Conservation (phyloP, 1,140 invertebrate species). For the Aphaenogaster floridana region DNA sequence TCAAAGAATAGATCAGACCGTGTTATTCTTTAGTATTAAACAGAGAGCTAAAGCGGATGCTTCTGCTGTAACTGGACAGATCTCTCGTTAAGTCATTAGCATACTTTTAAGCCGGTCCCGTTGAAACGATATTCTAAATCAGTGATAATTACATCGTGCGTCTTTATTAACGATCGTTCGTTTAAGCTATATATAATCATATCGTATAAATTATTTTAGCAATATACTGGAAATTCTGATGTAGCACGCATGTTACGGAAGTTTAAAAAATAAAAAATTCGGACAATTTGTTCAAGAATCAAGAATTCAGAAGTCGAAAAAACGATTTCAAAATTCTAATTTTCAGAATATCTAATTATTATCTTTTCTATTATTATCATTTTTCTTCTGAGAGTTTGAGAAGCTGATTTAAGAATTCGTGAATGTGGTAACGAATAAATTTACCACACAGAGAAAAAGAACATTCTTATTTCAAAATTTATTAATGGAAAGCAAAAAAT, state of each 20-base stretch:
- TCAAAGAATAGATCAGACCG: background rate
- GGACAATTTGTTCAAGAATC: background rate
- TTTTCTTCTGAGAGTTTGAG: background rate
- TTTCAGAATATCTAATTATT: background rate
- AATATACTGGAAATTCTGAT: background rate
- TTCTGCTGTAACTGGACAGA: constrained; percentile 8
- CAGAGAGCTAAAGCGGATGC: background rate
- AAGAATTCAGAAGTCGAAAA: background rate
- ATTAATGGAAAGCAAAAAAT: no score
- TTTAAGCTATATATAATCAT: background rate
- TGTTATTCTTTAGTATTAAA: constrained; percentile 5
- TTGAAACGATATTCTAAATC: constrained; percentile 79
- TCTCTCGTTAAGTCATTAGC: constrained; percentile 68
- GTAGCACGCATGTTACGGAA: background rate
- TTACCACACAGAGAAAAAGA: no score
- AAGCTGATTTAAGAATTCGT: background rate
- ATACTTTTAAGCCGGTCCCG: constrained; percentile 66
- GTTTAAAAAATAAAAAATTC: background rate
- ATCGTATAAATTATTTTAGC: constrained; percentile 9
- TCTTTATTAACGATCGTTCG: background rate
- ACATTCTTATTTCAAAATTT: no score
- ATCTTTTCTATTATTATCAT: background rate
- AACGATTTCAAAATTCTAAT: background rate
- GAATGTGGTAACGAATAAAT: background rate
- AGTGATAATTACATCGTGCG: constrained; percentile 63